Percentiles rank a stretch among this genome's conserved stretches.
Evolutionary conservation across 2,113 vertebrate species (phyloP).

Genomic region (Xiphorhynchus elegans): DNA sequence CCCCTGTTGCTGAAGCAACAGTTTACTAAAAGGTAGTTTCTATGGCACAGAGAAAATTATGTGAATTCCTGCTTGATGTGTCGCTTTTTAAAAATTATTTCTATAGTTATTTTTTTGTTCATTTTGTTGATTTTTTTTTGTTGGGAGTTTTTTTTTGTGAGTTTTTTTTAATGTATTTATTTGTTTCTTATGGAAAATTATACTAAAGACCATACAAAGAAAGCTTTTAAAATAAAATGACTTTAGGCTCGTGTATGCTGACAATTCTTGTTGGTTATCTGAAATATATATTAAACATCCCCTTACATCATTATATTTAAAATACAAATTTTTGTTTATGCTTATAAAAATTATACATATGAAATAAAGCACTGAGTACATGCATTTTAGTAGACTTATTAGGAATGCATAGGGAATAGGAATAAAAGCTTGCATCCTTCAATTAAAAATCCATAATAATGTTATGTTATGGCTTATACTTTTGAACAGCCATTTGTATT

Average conservation of each 20-base stretch:
- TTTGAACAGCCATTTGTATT: neutral
- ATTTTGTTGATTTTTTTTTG: no score
- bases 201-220: neutral
- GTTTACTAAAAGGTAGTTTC: neutral
- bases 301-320: neutral
- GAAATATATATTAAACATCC: neutral
- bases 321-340: neutral
- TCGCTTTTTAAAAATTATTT: neutral
- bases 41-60: neutral
- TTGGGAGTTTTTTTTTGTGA: no score
- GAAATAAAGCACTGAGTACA: neutral
- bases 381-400: neutral
- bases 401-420: neutral
- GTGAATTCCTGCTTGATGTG: neutral
- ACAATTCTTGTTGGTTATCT: neutral
- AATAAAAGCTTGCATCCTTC: neutral
- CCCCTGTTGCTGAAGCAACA: neutral
- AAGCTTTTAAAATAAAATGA: neutral
- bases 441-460: neutral
- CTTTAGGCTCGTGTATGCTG: neutral
- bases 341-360: neutral
- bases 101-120: neutral
- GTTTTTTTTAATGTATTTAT: neutral
- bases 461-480: neutral
- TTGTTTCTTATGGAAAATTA: neutral